A percentile compares a stretch with the other conserved stretches of the same genome.
These are phyloP conservation scores for Vimba vimba DNA, from an alignment of 2,113 vertebrate genomes.

Conservation along the genomic window DNA sequence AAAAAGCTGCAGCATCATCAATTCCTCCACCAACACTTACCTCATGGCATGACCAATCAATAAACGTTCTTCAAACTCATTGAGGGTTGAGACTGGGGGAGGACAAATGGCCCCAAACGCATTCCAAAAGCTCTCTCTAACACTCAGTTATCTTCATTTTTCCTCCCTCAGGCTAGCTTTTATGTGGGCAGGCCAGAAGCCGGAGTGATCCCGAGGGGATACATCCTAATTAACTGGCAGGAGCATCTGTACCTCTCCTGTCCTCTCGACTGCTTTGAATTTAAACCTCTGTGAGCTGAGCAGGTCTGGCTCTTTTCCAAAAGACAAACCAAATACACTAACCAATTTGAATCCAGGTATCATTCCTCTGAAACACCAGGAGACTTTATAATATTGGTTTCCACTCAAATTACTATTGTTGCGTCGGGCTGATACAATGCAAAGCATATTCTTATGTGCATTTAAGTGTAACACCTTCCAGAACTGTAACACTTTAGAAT, in stretches of 20 bases:
- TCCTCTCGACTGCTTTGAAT: conserved; percentile 64
- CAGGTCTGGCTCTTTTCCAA: conserved; percentile 60
- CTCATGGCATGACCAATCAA: conserved; percentile 49
- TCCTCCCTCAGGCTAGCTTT: conserved; percentile 53
- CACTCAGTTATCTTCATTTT: conserved; percentile 58
- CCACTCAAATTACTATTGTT: background rate
- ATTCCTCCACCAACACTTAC: conserved; percentile 21
- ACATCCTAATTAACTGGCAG: conserved; percentile 70
- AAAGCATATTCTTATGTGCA: background rate
- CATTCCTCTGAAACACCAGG: conserved; percentile 48
- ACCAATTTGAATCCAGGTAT: conserved; percentile 54
- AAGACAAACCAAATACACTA: conserved; percentile 57
- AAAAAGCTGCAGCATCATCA: conserved; percentile 44
- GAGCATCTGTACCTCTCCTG: conserved; percentile 58
- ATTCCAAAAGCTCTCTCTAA: conserved; percentile 58
- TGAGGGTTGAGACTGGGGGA: background rate
- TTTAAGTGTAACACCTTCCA: background rate
- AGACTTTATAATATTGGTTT: conserved; percentile 53
- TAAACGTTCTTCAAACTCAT: conserved; percentile 45
- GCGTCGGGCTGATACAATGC: background rate
- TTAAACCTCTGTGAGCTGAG: conserved; percentile 58
- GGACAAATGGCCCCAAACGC: conserved; percentile 54
- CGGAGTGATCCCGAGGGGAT: conserved; percentile 64
- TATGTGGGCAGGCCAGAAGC: conserved; percentile 60
- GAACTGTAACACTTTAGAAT: background rate